Evolutionary conservation across 2,113 vertebrate species (phyloP).

Genomic region (Daboia siamensis): DNA sequence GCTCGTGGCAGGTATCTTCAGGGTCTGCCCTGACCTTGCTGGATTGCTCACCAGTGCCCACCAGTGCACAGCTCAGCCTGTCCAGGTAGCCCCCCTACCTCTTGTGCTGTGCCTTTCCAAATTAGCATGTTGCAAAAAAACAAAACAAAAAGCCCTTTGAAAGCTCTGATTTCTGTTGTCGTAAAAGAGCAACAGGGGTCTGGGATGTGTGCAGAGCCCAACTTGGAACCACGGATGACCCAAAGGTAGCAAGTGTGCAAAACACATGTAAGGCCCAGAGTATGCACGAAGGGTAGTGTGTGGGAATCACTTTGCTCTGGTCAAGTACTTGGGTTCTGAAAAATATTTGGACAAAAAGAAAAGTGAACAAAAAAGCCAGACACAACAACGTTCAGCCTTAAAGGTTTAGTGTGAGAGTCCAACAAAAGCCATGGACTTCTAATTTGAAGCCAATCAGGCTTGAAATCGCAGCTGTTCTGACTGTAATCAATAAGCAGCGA

Average conservation of each 20-base stretch:
- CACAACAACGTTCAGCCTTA: conserved; percentile 25
- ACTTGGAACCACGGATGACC: not conserved
- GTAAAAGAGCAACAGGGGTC: not conserved
- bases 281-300: not conserved
- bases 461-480: conserved; percentile 64
- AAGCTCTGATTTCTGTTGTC: not conserved
- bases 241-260: no score
- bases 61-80: not conserved
- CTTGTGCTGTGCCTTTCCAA: not conserved
- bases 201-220: not conserved
- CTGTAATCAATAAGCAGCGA: conserved; percentile 64
- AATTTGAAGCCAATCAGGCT: conserved; percentile 72
- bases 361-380: conserved; percentile 35
- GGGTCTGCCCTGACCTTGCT: not conserved
- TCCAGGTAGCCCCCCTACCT: not conserved
- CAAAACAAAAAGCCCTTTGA: not conserved
- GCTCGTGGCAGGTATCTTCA: not conserved
- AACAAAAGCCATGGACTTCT: conserved; percentile 67
- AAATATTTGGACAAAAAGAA: not conserved
- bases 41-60: not conserved
- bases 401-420: conserved; percentile 42
- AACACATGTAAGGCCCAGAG: not conserved
- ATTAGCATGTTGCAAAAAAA: not conserved
- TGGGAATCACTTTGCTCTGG: not conserved
- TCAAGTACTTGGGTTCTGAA: not conserved